Base-by-base conservation (phyloP, 2,113 vertebrate species). In the Anarrhichthys ocellatus region DNA sequence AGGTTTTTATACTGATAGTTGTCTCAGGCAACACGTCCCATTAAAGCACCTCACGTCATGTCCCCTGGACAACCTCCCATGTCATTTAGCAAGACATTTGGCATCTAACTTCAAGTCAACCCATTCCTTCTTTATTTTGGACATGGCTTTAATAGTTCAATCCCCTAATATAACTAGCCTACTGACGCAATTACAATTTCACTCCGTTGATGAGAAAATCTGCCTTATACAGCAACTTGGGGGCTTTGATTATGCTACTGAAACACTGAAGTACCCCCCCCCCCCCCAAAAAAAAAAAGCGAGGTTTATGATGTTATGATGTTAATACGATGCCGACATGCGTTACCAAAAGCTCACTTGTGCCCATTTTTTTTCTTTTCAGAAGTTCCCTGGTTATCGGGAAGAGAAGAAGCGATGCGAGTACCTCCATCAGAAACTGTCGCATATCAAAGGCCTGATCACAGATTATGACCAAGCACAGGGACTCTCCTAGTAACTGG, bases 361-460 rank as follows among this genome's bases (percentile, higher is more conserved):
- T 29, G 2, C 11, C 14, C 14, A 27, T 27, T 46, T 36, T 70
- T 58, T 72, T 1, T 76, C 34, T 59, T 73, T 85, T 83, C 81
- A 97, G 96, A 96, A 93, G 79, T 96, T 96, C 67, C 96, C 96
- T 54, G 93, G 93, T 46, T 97, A 96, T 80, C 94, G 93, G 77
- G 96, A 97, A 93, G 96, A 98, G 80, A 97, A 96, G 91, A 91
- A 88, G 29, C 93, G 89, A 46, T 97, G 96, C 72, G 94, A 97
- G 78, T 96, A 96, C 87, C 95, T 98, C 76, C 96, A 96, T 78
- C 94, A 95, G 88, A 98, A 98, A 93, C 87, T 97, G 74, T 95
- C 96, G 1, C 97, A 97, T 93, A 97, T 96, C 93, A 97, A 97
- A 95, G 88, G 82, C 72, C 94, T 94, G 83, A 96, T 97, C 83